These are phyloP conservation scores for Orthosia cruda DNA, from an alignment of 2,888 invertebrate genomes.

Conservation along the genomic window DNA sequence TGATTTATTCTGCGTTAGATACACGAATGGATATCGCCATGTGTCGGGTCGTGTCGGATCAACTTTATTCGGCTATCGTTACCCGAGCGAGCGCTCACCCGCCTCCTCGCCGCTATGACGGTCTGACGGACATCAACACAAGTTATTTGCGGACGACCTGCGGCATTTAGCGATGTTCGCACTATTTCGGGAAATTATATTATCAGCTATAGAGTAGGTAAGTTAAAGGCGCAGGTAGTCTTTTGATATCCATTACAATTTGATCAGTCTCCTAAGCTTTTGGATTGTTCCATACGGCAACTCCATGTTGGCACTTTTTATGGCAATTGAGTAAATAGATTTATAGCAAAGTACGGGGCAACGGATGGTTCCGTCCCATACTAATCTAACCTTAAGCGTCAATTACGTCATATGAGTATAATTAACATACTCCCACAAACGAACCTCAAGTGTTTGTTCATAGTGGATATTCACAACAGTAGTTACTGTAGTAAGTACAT, in stretches of 20 bases:
- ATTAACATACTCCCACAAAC: not conserved
- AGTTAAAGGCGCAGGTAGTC: not conserved
- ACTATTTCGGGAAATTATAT: not conserved
- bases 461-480: not conserved
- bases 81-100: not conserved
- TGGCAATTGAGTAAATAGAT: not conserved
- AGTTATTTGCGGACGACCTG: not conserved
- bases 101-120: not conserved
- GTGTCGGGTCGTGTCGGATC: not conserved
- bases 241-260: not conserved
- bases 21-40: constrained; percentile 9
- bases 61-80: not conserved
- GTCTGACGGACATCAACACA: not conserved
- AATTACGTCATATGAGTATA: not conserved
- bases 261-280: not conserved
- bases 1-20: not conserved
- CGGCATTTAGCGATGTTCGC: no score
- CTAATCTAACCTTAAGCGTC: not conserved
- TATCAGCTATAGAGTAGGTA: not conserved
- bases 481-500: not conserved
- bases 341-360: not conserved
- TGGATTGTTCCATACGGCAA: not conserved
- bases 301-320: not conserved
- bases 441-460: not conserved
- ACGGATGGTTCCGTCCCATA: no score